Percentiles rank a stretch among this genome's conserved stretches.
These are phyloP conservation scores for Chrysomallon squamiferum DNA, from an alignment of 1,140 invertebrate genomes.

Conservation along the genomic window DNA sequence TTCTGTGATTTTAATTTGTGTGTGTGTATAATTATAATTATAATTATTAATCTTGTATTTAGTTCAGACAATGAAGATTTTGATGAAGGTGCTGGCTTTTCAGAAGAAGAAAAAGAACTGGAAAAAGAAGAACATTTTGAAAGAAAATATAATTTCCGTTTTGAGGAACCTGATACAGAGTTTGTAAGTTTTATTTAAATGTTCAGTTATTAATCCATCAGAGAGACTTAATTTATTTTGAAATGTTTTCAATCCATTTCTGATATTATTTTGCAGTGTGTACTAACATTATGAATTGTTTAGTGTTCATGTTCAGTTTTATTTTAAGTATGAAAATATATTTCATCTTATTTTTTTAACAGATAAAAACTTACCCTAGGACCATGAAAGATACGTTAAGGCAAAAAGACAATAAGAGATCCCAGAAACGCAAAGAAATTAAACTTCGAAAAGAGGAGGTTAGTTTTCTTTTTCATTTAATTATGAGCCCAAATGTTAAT, in stretches of 20 bases:
- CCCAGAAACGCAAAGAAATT: constrained; percentile 77
- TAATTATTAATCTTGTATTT: no score
- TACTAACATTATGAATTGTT: no score
- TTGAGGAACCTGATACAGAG: constrained; percentile 93
- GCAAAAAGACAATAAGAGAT: constrained; percentile 78
- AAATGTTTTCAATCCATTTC: not conserved
- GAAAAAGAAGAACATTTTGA: constrained; percentile 90
- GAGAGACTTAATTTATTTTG: not conserved
- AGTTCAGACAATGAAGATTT: constrained; percentile 71
- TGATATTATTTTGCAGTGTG: no score
- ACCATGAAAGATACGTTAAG: constrained; percentile 85
- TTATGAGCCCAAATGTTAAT: no score
- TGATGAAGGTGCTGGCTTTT: constrained; percentile 71
- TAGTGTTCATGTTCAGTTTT: no score
- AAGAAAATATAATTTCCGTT: constrained; percentile 94
- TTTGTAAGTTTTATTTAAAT: constrained; percentile 72
- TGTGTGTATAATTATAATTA: no score
- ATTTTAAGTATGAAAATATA: no score
- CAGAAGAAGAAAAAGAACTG: constrained; percentile 80
- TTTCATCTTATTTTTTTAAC: not conserved
- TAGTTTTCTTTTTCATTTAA: constrained; percentile 10
- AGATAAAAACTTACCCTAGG: constrained; percentile 75
- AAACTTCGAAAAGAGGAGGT: constrained; percentile 75
- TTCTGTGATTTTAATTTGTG: no score
- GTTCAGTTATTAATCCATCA: not conserved